phyloP scores from a whole-genome alignment of 2,113 vertebrate species.

The Pelvicachromis taeniatus region DNA sequence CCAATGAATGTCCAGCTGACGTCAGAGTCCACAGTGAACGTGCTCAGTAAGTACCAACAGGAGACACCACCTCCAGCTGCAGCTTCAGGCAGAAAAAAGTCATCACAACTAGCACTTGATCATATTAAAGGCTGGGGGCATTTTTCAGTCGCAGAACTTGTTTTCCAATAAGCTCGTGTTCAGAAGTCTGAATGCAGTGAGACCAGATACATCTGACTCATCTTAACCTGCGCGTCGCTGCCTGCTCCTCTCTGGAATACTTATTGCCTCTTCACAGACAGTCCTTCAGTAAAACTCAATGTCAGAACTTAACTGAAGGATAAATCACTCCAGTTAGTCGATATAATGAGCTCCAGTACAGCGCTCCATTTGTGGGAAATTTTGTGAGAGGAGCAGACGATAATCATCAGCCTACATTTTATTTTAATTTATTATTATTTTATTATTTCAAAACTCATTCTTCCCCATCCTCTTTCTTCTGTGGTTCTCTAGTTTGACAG shows the following conservation, averaged over 20 bases:
- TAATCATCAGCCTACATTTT: neutral
- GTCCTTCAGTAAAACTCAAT: neutral
- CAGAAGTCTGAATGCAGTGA: neutral
- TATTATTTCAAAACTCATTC: neutral
- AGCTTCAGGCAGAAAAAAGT: neutral
- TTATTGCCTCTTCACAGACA: conserved; percentile 2
- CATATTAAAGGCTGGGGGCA: neutral
- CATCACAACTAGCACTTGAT: neutral
- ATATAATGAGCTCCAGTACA: neutral
- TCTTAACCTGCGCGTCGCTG: neutral
- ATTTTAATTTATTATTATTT: neutral
- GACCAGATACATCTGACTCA: conserved; percentile 1
- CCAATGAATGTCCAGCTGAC: conserved; percentile 87
- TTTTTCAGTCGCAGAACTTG: neutral
- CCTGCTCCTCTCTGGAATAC: conserved; percentile 12
- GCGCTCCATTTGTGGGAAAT: neutral
- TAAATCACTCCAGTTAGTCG: neutral
- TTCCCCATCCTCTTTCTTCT: neutral
- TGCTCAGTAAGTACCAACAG: conserved; percentile 79
- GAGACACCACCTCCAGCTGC: neutral
- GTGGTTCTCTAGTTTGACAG: neutral
- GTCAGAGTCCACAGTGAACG: conserved; percentile 84
- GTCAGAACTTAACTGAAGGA: neutral
- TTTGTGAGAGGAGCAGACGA: neutral
- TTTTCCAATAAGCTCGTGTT: neutral